Base-by-base conservation (phyloP, 2,113 vertebrate genomes). In the Paralichthys olivaceus region DNA sequence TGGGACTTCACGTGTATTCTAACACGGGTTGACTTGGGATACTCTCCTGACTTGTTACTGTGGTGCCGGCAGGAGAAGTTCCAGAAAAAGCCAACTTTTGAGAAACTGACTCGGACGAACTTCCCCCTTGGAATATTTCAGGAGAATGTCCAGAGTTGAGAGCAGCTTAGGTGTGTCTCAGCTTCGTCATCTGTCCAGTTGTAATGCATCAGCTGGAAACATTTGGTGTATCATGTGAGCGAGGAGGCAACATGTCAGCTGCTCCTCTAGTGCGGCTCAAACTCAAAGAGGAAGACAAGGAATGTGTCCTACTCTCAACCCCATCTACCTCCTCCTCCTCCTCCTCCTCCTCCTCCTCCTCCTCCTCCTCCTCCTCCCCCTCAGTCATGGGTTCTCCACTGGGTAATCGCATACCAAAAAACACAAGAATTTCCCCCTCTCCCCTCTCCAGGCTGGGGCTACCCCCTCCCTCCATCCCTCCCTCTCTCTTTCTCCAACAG, bases 351-450 rank as follows among this genome's bases (percentile, higher is more conserved):
- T 81, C 77, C 32, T 9, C 32, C 32, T 2, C 32, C 32, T 1
- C 32, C 17, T 20, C 26, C 26, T 19, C 29, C 58, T n/a, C 58
- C 58, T 13, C 32, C 59, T 23, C 34, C 79, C 57, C 69, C 79
- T 76, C 85, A 89, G 89, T 90, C 90, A 92, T 89, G 90, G 90
- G 86, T 90, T 93, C 90, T 89, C 85, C 75, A 7, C 87, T 84
- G 88, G 85, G 86, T 91, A 83, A 89, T 90, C 71, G 65, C 91
- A 88, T 93, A 89, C 90, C 89, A 91, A 90, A 22, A 91, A 80
- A 85, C 90, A 90, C 85, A 88, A 88, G 89, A 90, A 91, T 87
- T 77, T 80, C 81, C 77, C 80, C 81, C 79, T 77, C 80, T 76
- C 79, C 83, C 69, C 75, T 86, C 90, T 85, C 82, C 77, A 79